Evolutionary conservation across 2,888 invertebrate species (phyloP), one percentile per base, ranked within the genome.

Genomic region (Tenthredo mesomela): DNA sequence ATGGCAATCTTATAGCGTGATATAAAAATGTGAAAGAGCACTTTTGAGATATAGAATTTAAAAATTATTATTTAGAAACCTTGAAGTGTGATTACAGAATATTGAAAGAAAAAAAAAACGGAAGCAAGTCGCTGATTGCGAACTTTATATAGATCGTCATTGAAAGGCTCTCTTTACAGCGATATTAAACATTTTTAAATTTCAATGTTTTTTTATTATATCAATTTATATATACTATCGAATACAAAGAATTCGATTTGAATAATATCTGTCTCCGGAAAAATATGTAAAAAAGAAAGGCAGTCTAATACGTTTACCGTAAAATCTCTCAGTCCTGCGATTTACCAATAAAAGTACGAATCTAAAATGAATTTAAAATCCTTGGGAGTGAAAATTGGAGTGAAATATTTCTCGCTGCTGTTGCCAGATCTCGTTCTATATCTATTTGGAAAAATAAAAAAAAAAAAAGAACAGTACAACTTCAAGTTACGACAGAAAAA

Each of bases 351-450:
- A 71, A 61, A 70, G 6, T 50, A 71, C 6, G 25, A 83, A 50
- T 33, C 29, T 12, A 33, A 50, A 71, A 83, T 83, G 33, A 71
- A 83, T 83, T 21, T 73, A 50, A 73, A 83, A 83, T 71, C n/a
- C 50, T 1, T 71, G 6, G 12, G 4, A 50, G 12, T 73, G 12
- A 25, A 73, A 71, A 71, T 82, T 82, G 21, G 7, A 40, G 37
- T 43, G 21, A 43, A 40, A 43, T 73, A 21, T 73, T 43, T 2
- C 10, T 25, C 61, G 5, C 25, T 25, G 12, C 25, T 61, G 25
- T 67, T 29, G 67, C 15, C 67, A 33, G 12, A 61, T 61, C 61
- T 25, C 12, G 12, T 61, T 61, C 12, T 61, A 61, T 61, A 61
- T 9, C 15, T 15, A 65, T 5, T 15, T 25, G 2, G 15, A 65